Percentiles rank a stretch among this genome's conserved stretches.
Conservation (phyloP, 2,888 invertebrate species). For the Plagodis pulveraria region DNA sequence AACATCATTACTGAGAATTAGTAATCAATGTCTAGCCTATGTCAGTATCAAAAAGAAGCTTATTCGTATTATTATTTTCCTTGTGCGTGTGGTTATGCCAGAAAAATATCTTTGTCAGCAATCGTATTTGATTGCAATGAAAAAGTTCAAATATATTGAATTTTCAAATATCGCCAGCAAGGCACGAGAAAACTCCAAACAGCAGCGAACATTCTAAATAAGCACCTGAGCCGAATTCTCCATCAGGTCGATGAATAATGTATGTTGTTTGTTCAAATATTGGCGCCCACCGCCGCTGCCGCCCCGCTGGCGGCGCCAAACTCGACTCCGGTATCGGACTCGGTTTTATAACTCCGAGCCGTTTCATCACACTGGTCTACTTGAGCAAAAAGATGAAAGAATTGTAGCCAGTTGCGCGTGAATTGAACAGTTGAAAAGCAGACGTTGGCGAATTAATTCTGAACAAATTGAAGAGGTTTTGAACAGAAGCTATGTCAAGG, state of each 20-base stretch:
- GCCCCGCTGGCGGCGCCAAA: constrained; percentile 46
- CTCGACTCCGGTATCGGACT: constrained; percentile 41
- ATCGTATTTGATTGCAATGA: no score
- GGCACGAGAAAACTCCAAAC: constrained; percentile 25
- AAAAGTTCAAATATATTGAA: constrained; percentile 1
- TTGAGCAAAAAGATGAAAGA: neutral
- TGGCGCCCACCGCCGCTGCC: constrained; percentile 44
- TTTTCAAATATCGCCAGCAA: constrained; percentile 7
- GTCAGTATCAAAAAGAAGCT: no score
- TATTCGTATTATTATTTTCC: no score
- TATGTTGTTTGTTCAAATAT: constrained; percentile 48
- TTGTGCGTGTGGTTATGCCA: no score
- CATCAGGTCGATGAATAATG: constrained; percentile 37
- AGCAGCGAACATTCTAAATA: constrained; percentile 16
- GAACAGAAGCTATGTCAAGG: no score
- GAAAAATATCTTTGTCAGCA: no score
- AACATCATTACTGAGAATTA: no score
- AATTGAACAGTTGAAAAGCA: no score
- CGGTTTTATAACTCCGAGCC: constrained; percentile 52
- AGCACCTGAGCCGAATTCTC: constrained; percentile 33
- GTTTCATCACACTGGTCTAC: constrained; percentile 38
- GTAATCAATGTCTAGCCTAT: no score
- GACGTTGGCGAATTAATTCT: no score
- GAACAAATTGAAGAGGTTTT: no score
- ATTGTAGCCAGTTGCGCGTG: no score